Base-by-base conservation (phyloP, 2,797 vertebrate species). In the Gobio occitaniae region DNA sequence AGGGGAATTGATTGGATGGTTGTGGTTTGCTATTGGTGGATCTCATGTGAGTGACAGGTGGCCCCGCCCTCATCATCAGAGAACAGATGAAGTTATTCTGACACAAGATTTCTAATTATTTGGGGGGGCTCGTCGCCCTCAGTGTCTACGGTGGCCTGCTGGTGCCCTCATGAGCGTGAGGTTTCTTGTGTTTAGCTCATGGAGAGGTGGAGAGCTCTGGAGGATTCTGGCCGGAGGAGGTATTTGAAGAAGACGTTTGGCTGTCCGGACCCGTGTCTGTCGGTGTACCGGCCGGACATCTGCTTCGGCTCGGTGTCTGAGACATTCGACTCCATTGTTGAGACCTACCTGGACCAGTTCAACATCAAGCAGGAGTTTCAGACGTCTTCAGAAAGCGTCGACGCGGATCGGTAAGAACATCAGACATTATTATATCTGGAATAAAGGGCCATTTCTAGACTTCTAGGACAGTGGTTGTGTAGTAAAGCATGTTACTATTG, bases 271-370 rank as follows among this genome's bases (percentile, higher is more conserved):
- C 98, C 98, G 0, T 94, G 96, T 44, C 91, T 98, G 54, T 90
- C 96, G 6, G 0, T 96, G 54, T 93, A 96, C 36, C 95, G 96
- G 25, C 98, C 98, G 0, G 97, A 99, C 76, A 91, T 96, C 84
- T 93, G 94, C 69, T 97, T 99, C n/a, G 97, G 96, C 0, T 99
- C 98, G 0, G 97, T 99, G 12, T 99, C 98, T 0, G 98, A 99
- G 93, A 97, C 93, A 0, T 99, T 99, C 88, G 93, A 97, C 56
- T 83, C 68, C 56, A 94, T 96, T 89, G 92, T 97, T 0, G 94
- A 97, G 75, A 92, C 93, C 66, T 99, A 95, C 84, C 89, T 96
- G 78, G 85, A 78, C 1, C 92, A 91, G 76, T 93, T 93, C 90
- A 85, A 92, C 5, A 72, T 90, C 83, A 91, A 90, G 80, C 88